Evolutionary conservation across 92 coral and sea anemone genomes (phyloP).

Genomic region (Pocillopora meandrina): DNA sequence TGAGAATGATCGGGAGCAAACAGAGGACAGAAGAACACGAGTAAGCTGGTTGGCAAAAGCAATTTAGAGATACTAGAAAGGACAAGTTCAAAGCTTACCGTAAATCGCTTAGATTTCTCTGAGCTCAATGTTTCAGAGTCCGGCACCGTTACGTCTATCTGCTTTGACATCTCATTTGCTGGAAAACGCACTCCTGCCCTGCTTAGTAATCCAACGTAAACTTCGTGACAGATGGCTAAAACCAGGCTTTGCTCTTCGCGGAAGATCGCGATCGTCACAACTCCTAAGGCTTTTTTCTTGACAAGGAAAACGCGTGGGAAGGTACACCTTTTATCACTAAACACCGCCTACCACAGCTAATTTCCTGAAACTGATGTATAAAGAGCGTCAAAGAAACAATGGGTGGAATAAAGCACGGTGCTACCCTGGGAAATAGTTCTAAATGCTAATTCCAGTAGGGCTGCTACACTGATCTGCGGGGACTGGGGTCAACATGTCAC

Average conservation of each 20-base stretch:
- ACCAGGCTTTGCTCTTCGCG: neutral
- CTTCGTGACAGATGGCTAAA: slow-evolving; percentile 42
- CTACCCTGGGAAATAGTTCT: slow-evolving; percentile 20
- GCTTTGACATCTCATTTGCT: slow-evolving; percentile 71
- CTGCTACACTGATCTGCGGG: neutral
- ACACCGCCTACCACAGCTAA: slow-evolving; percentile 8
- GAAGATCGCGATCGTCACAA: neutral
- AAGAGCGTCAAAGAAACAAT: slow-evolving; percentile 21
- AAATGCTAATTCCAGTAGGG: slow-evolving; percentile 3
- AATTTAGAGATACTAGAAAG: neutral
- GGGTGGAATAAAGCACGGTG: neutral
- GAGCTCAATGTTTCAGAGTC: slow-evolving; percentile 98
- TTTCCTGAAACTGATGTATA: neutral
- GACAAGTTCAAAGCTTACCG: slow-evolving; percentile 71
- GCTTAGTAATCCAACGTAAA: neutral
- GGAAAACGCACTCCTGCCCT: slow-evolving; percentile 19
- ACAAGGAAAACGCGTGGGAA: slow-evolving; percentile 14
- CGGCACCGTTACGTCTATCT: slow-evolving; percentile 95
- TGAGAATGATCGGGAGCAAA: slow-evolving; percentile 17
- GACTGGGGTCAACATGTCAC: slow-evolving; percentile 40
- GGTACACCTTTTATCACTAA: neutral
- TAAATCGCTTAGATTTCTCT: slow-evolving; percentile 98
- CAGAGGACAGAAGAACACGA: slow-evolving; percentile 1
- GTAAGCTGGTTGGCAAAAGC: neutral
- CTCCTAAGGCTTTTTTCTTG: neutral